phyloP scores from a whole-genome alignment of 2,113 vertebrate species.

The Tetrax tetrax region DNA sequence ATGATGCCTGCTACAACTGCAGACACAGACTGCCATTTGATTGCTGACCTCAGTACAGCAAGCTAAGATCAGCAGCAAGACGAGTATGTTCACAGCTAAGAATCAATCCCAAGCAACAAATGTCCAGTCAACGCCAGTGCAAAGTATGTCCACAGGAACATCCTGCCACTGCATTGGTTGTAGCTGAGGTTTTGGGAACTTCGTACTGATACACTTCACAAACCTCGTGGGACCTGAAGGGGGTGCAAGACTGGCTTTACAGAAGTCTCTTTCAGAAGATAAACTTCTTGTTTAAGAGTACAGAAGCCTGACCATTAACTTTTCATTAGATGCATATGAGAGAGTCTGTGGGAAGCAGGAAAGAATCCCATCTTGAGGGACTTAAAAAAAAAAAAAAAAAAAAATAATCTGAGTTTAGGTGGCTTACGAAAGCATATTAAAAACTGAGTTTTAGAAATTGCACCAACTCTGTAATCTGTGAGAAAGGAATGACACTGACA shows the following conservation, averaged over 20 bases:
- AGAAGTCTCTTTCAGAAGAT: neutral
- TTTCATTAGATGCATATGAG: neutral
- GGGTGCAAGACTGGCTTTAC: neutral
- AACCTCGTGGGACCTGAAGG: neutral
- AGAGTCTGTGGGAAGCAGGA: neutral
- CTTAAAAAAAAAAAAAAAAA: neutral
- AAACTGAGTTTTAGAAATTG: neutral
- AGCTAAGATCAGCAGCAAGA: neutral
- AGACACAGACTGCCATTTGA: neutral
- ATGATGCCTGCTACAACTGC: neutral
- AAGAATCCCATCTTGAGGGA: neutral
- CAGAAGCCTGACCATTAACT: neutral
- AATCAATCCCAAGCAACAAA: neutral
- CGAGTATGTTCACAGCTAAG: neutral
- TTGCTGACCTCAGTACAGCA: neutral
- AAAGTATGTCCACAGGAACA: neutral
- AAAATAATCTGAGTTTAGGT: neutral
- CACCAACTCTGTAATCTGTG: neutral
- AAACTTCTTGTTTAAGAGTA: neutral
- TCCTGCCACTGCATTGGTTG: neutral
- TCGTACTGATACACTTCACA: neutral
- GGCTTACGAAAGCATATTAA: neutral
- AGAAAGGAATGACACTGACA: neutral
- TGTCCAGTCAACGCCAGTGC: neutral
- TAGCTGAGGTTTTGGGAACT: neutral